Conservation (phyloP, 1,140 invertebrate species). For the Manduca sexta region DNA sequence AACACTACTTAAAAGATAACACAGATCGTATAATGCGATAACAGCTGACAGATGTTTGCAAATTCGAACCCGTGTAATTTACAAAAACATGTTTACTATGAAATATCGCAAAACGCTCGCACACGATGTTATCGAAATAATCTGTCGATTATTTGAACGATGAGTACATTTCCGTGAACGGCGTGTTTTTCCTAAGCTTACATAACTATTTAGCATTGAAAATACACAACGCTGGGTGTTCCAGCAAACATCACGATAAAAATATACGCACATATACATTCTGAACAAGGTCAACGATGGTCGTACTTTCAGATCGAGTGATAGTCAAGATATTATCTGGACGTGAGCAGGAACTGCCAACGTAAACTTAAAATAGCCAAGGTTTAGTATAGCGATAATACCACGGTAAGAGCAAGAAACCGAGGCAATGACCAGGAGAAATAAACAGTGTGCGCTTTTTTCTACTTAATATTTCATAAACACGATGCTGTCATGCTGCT, state of each 20-base stretch:
- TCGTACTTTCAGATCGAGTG: background rate
- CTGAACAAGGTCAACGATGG: too few species aligned
- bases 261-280: too few species aligned
- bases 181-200: constrained; percentile 16
- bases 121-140: constrained; percentile 2
- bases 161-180: constrained; percentile 15
- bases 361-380: too few species aligned
- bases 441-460: too few species aligned
- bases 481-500: too few species aligned
- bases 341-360: background rate
- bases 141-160: constrained; percentile 10
- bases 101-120: background rate
- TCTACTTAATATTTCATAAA: too few species aligned
- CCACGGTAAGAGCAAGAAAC: too few species aligned
- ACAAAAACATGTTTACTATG: background rate
- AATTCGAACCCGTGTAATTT: background rate
- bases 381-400: too few species aligned
- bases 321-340: background rate
- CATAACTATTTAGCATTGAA: constrained; percentile 12
- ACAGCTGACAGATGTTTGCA: background rate
- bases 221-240: constrained; percentile 3
- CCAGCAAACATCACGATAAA: background rate
- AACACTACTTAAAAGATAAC: too few species aligned
- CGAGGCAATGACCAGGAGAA: too few species aligned
- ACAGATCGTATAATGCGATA: too few species aligned